A percentile compares a stretch with the other conserved stretches of the same genome.
phyloP scores from a whole-genome alignment of 2,113 vertebrate species.

The Anguilla rostrata region DNA sequence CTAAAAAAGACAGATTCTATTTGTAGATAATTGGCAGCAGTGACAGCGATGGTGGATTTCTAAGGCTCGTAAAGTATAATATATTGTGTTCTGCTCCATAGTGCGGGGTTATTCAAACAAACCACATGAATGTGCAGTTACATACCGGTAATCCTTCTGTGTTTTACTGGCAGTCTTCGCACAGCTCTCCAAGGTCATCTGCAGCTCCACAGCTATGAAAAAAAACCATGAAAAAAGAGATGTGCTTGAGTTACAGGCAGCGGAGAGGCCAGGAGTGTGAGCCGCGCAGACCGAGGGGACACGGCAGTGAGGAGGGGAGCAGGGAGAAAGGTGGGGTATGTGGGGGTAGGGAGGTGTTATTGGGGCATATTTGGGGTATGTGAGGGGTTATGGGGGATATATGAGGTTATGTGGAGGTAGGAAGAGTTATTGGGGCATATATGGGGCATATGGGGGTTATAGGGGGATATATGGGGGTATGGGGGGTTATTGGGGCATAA shows the following conservation, averaged over 20 bases:
- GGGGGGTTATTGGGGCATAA: slow-evolving; percentile 40
- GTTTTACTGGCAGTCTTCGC: slow-evolving; percentile 75
- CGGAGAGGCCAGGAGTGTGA: slow-evolving; percentile 25
- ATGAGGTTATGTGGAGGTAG: not conserved
- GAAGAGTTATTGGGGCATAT: not conserved
- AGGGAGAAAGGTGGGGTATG: not conserved
- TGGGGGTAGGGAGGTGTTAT: not conserved
- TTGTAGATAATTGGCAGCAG: slow-evolving; percentile 55
- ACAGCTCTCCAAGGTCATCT: slow-evolving; percentile 69
- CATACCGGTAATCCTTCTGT: slow-evolving; percentile 73
- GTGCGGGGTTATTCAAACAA: slow-evolving; percentile 76
- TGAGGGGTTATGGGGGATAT: slow-evolving; percentile 28
- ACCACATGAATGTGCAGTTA: slow-evolving; percentile 76
- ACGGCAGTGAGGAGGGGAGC: not conserved
- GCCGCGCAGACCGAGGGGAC: slow-evolving; percentile 19
- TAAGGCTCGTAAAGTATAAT: slow-evolving; percentile 73
- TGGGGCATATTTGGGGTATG: slow-evolving; percentile 6
- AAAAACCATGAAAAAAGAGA: slow-evolving; percentile 27
- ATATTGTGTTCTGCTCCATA: slow-evolving; percentile 64
- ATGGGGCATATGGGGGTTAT: not conserved
- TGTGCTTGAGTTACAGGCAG: slow-evolving; percentile 62
- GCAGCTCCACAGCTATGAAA: slow-evolving; percentile 50
- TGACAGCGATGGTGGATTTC: slow-evolving; percentile 46
- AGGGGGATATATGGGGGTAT: not conserved
- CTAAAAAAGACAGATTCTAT: slow-evolving; percentile 38